Evolutionary conservation across 2,797 vertebrate species (phyloP), one percentile per base, ranked within the genome.

Genomic region (Epinephelus malabaricus): DNA sequence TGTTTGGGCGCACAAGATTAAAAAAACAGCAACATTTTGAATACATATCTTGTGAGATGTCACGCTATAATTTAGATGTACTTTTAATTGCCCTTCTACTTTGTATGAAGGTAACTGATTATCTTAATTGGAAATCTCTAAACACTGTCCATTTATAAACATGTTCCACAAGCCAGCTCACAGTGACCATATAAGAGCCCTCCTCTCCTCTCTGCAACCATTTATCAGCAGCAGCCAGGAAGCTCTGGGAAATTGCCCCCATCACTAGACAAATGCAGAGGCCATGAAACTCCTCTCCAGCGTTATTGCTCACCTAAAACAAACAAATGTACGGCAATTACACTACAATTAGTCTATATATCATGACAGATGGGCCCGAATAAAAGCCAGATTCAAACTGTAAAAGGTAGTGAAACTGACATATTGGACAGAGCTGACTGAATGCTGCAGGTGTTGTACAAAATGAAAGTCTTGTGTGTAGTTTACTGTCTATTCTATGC

Each of bases 251-350:
- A 83, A 87, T 82, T 79, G 54, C 40, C 50, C 61, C 66, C 78
- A 61, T 67, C 64, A 69, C 64, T 30, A 76, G 76, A 88, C 73
- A 82, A 86, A 88, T 84, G 78, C 45, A 17, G 58, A 72, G 63
- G 79, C 73, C 63, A 25, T 71, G 73, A 75, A 64, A 55, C 66
- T 64, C 65, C 73, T 78, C 79, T 82, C 43, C 71, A 47, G 58
- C 54, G 46, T 69, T 76, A 76, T 90, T 85, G 73, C 73, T 78
- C 73, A 73, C 59, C 78, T 66, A 59, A 83, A 89, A 68, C 78
- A 81, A 89, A 84, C 80, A 88, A 85, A 88, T 73, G 78, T 65
- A 30, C 27, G 38, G 77, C 82, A 81, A 58, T 79, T 86, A 85
- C 69, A 58, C 56, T 5, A 38, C 66, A 64, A 73, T 86, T 70